Conservation (phyloP, 2,797 vertebrate genomes). For the Oophaga sylvatica region DNA sequence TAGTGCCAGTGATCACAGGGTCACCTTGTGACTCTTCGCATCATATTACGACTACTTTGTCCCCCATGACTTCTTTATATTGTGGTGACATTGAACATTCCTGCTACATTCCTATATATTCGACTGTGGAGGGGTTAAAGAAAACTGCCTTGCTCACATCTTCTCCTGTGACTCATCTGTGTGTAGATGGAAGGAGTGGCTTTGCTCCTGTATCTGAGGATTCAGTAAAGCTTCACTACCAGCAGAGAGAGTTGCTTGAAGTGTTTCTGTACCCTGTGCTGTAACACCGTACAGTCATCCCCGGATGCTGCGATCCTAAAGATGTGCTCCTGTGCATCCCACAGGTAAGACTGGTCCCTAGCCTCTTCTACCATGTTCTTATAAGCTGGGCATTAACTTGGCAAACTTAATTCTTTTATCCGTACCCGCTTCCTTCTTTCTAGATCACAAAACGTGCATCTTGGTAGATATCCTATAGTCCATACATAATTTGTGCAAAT, state of each 20-base stretch:
- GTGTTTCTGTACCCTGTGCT: constrained; percentile 32
- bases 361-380: not conserved
- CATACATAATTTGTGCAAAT: not conserved
- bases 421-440: not conserved
- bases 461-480: not conserved
- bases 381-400: not conserved
- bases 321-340: constrained; percentile 43
- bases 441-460: not conserved
- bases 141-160: constrained; percentile 53
- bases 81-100: not conserved
- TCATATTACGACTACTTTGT: too few relatives aligned
- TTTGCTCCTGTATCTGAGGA: constrained; percentile 42
- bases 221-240: constrained; percentile 29
- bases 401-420: constrained; percentile 20
- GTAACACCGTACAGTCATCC: not conserved
- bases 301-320: constrained; percentile 23
- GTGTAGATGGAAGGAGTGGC: constrained; percentile 61
- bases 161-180: constrained; percentile 57
- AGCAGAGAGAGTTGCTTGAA: constrained; percentile 37
- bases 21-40: constrained; percentile 11
- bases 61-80: not conserved
- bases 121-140: constrained; percentile 39
- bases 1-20: not conserved
- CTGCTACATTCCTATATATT: constrained; percentile 20
- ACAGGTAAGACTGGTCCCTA: constrained; percentile 47